phyloP scores from a whole-genome alignment of 2,888 invertebrate genomes.

The Parnassius smintheus region DNA sequence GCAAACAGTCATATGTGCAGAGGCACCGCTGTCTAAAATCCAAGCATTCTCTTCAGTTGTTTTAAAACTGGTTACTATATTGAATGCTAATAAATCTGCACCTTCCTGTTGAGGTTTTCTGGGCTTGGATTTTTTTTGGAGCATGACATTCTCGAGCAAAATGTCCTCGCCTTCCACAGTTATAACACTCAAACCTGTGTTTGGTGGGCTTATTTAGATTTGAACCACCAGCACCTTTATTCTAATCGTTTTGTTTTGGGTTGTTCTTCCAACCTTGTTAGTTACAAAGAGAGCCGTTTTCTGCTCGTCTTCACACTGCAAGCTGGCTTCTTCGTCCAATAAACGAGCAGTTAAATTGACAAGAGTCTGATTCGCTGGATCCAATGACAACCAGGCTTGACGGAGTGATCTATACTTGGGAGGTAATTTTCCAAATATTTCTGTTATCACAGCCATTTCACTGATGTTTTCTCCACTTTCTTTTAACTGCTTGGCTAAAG shows the following conservation, averaged over 20 bases:
- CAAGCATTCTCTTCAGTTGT: no score
- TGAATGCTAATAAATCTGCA: conserved; percentile 23
- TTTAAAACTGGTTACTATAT: not conserved
- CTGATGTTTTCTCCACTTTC: not conserved
- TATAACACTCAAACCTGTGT: conserved; percentile 37
- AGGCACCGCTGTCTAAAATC: no score
- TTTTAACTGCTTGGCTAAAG: no score
- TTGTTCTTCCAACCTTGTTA: conserved; percentile 17
- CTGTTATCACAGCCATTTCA: no score
- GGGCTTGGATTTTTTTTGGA: conserved; percentile 26
- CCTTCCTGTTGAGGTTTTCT: conserved; percentile 7
- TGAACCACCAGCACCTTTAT: no score
- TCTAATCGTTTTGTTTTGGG: conserved; percentile 1
- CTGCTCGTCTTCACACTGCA: conserved; percentile 26
- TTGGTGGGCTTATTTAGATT: no score
- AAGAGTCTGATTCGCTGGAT: conserved; percentile 25
- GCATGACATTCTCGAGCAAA: conserved; percentile 36
- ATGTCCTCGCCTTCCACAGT: conserved; percentile 37
- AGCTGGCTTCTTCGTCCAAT: conserved; percentile 33
- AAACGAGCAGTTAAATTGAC: conserved; percentile 30
- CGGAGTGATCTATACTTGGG: no score
- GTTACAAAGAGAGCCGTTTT: conserved; percentile 33
- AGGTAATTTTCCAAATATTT: no score
- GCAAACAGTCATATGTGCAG: no score
- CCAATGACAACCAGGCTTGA: conserved; percentile 38